Percentiles rank a stretch among this genome's conserved stretches.
Conservation (phyloP, 2,113 vertebrate genomes). For the Rhinogobius similis region DNA sequence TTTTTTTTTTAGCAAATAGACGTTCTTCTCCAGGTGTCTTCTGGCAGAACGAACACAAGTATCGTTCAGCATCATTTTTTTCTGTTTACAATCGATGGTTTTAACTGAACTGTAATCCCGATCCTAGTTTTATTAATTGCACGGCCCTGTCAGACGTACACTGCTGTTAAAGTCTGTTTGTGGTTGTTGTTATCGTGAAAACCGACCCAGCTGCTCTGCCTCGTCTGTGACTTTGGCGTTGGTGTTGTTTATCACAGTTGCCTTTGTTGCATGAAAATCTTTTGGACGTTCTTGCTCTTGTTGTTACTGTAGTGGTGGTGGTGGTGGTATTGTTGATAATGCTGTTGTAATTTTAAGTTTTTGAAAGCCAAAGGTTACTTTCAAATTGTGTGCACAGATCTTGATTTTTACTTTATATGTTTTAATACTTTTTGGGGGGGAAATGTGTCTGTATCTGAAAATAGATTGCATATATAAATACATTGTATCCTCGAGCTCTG, state of each 20-base stretch:
- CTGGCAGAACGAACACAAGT: too few relatives aligned
- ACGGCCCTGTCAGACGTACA: constrained; percentile 36
- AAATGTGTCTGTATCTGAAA: constrained; percentile 76
- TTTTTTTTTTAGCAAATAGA: too few relatives aligned
- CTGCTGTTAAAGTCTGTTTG: constrained; percentile 8
- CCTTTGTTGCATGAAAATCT: constrained; percentile 80
- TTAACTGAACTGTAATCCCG: background rate
- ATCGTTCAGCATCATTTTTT: too few relatives aligned
- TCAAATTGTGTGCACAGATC: constrained; percentile 67
- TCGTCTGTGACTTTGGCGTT: constrained; percentile 49
- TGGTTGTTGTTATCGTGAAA: constrained; percentile 10
- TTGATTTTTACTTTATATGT: constrained; percentile 67
- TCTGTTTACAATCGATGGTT: too few relatives aligned
- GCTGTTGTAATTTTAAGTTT: constrained; percentile 55
- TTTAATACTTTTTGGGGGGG: constrained; percentile 63
- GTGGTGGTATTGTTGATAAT: constrained; percentile 50
- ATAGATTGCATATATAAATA: constrained; percentile 80
- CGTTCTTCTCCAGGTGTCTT: too few relatives aligned
- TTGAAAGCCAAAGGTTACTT: constrained; percentile 78
- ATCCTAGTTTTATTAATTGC: background rate
- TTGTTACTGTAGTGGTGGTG: constrained; percentile 33
- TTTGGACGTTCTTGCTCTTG: constrained; percentile 51
- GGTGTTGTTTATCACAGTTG: constrained; percentile 64
- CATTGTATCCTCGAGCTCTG: constrained; percentile 69
- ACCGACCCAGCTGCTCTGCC: constrained; percentile 39